A percentile compares a stretch with the other conserved stretches of the same genome.
phyloP scores from a whole-genome alignment of 2,113 vertebrate species.

The Hippocampus zosterae region DNA sequence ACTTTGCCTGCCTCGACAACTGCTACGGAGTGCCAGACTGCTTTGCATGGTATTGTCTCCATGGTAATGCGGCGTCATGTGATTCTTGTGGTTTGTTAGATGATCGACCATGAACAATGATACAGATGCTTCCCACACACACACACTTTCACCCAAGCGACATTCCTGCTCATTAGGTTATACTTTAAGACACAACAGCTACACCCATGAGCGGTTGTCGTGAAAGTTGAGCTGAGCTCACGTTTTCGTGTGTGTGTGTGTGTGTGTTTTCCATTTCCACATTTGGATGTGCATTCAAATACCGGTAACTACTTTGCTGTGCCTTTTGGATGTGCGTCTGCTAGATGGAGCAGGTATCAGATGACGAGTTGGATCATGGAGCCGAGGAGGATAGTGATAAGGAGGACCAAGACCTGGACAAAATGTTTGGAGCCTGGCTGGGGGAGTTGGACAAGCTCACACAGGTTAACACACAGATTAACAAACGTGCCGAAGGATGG shows the following conservation, averaged over 20 bases:
- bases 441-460: slow-evolving; percentile 76
- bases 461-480: slow-evolving; percentile 71
- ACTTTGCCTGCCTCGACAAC: background rate
- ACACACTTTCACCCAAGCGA: background rate
- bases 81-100: background rate
- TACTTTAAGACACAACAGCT: slow-evolving; percentile 23
- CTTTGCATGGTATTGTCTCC: slow-evolving; percentile 1
- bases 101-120: background rate
- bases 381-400: slow-evolving; percentile 98
- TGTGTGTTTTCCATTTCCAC: no score
- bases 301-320: background rate
- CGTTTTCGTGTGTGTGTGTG: background rate
- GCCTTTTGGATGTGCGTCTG: background rate
- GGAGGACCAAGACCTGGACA: slow-evolving; percentile 97
- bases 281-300: slow-evolving; percentile 3
- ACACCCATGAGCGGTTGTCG: slow-evolving; percentile 37
- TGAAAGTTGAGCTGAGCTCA: slow-evolving; percentile 36
- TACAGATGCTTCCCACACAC: background rate
- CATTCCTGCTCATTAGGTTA: background rate
- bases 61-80: no score
- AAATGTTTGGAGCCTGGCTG: slow-evolving; percentile 98
- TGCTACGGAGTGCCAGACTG: background rate
- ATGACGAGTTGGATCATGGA: slow-evolving; percentile 95
- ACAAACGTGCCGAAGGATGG: background rate
- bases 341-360: slow-evolving; percentile 96